Conservation (phyloP, 2,797 vertebrate genomes). For the Acipenser transmontanus region DNA sequence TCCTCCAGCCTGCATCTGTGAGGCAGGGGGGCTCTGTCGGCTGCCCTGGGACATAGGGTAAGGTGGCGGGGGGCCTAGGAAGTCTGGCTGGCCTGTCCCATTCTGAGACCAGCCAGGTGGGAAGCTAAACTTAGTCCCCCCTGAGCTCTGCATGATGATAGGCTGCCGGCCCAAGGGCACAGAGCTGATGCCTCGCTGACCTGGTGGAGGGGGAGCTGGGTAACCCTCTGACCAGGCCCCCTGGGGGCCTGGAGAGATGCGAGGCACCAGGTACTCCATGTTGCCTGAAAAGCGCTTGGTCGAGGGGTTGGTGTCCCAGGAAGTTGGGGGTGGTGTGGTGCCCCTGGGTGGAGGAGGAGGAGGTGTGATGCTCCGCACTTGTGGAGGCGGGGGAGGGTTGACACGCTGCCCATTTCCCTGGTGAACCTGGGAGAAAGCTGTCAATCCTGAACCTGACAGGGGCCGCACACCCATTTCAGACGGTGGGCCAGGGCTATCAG, state of each 20-base stretch:
- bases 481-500: constrained; percentile 79
- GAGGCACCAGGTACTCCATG: constrained; percentile 82
- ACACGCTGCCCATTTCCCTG: constrained; percentile 72
- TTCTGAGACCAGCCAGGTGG: constrained; percentile 79
- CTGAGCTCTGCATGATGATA: constrained; percentile 88
- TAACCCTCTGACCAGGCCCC: constrained; percentile 81
- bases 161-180: constrained; percentile 83
- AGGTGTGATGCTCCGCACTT: constrained; percentile 85
- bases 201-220: constrained; percentile 66
- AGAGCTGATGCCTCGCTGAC: constrained; percentile 78
- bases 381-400: constrained; percentile 81
- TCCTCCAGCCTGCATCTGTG: constrained; percentile 76
- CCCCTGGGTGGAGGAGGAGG: constrained; percentile 77
- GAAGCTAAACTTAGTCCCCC: constrained; percentile 81
- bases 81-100: constrained; percentile 74
- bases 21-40: constrained; percentile 78
- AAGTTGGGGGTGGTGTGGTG: constrained; percentile 68
- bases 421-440: constrained; percentile 75
- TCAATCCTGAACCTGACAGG: constrained; percentile 63
- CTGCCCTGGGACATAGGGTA: constrained; percentile 75
- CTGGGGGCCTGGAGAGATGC: constrained; percentile 87
- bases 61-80: constrained; percentile 80
- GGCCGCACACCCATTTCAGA: constrained; percentile 66
- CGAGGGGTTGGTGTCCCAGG: constrained; percentile 82
- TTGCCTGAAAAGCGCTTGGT: constrained; percentile 90